Conservation (phyloP, 2,797 vertebrate genomes). For the Acomys russatus region DNA sequence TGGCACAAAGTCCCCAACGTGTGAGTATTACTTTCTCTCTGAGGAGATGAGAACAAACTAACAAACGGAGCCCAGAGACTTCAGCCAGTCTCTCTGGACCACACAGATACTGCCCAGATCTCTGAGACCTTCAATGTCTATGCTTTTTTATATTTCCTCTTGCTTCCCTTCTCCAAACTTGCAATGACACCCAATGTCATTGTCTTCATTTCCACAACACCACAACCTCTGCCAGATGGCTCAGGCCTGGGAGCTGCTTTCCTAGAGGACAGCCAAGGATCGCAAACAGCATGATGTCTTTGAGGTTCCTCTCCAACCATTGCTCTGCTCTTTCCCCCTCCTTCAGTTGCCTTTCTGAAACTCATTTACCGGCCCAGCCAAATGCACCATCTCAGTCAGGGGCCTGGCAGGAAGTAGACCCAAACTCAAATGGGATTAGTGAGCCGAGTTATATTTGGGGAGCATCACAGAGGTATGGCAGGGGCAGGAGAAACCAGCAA, state of each 20-base stretch:
- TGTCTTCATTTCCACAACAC: slow-evolving; percentile 67
- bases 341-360: slow-evolving; percentile 49
- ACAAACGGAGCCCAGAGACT: background rate
- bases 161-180: slow-evolving; percentile 10
- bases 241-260: slow-evolving; percentile 53
- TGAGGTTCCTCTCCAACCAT: slow-evolving; percentile 6
- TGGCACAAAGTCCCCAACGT: background rate
- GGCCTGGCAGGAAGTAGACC: slow-evolving; percentile 26
- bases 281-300: slow-evolving; percentile 55
- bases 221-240: slow-evolving; percentile 75
- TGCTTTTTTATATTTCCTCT: background rate
- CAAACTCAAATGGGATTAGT: background rate
- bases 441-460: background rate
- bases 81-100: background rate
- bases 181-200: slow-evolving; percentile 73
- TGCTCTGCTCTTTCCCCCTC: background rate
- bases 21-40: background rate
- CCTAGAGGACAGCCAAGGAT: slow-evolving; percentile 80
- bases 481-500: background rate
- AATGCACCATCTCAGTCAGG: background rate
- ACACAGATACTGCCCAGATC: no score
- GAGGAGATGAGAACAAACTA: background rate
- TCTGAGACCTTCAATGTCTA: background rate
- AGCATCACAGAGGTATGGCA: background rate
- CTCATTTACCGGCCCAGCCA: background rate